Base-by-base conservation (phyloP, 1,140 invertebrate species). In the Cryptotermes secundus region DNA sequence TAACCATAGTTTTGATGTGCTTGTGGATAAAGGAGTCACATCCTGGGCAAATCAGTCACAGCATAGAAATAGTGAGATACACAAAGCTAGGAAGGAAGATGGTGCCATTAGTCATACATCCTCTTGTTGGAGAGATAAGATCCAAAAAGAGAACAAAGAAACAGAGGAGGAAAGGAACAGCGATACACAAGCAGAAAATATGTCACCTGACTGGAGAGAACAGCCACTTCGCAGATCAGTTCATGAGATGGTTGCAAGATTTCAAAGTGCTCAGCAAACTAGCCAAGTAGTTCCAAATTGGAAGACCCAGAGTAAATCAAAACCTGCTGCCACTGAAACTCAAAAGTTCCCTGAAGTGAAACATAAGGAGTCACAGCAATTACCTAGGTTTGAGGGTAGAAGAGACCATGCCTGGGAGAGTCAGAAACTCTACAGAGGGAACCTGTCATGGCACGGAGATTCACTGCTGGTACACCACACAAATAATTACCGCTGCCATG, bases 241-340 rank as follows among this genome's bases (percentile, higher is more conserved):
- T 6, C 89, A 89, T 59, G 89, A 89, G 81, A 89, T 89, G 87
- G 89, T 89, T 42, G 89, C 89, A 80, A 85, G 88, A 59, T 89
- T 89, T 87, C 89, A 89, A 81, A 88, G 89, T 86, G 59, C 59
- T 72, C 87, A 88, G 82, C 89, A 88, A 79, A 87, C 35, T 31
- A 72, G 59, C n/a, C 59, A 72, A 31, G 14, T 72, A n/a, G 59
- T 72, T 2, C 59, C 59, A 7, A 31, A n/a, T n/a, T 72, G 59
- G 59, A 72, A 72, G 31, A 72, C 9, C 59, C 59, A 72, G 26
- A 72, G 31, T 72, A 72, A 72, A 72, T 14, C n/a, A 16, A 72
- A 72, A 31, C 14, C 59, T 72, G 45, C 45, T 22, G 59, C 9
- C 26, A 31, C 59, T 31, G n/a, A 72, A 26, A n/a, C 26, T 14